phyloP scores from a whole-genome alignment of 2,113 vertebrate species.

The Chlamydotis undulata region DNA sequence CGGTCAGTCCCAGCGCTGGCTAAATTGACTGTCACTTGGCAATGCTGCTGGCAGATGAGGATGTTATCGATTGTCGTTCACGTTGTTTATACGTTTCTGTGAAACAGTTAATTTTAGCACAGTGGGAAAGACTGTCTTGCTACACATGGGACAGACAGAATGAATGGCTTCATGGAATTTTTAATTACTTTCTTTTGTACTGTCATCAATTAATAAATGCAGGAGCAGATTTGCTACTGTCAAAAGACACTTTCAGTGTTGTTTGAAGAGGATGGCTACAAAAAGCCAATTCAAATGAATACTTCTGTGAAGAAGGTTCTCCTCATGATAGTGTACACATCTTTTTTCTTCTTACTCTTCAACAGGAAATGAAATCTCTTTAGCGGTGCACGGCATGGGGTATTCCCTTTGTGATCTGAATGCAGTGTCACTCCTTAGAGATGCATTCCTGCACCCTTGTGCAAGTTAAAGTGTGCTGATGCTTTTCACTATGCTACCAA shows the following conservation, averaged over 20 bases:
- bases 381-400: neutral
- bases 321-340: neutral
- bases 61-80: neutral
- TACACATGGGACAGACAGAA: neutral
- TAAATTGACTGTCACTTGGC: neutral
- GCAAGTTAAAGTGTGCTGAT: neutral
- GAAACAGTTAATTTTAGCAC: conserved; percentile 32
- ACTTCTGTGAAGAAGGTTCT: neutral
- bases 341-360: neutral
- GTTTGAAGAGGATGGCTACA: neutral
- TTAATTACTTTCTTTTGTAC: conserved; percentile 24
- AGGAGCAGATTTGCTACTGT: neutral
- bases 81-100: neutral
- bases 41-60: neutral
- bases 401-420: neutral
- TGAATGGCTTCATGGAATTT: neutral
- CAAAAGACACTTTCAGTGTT: neutral
- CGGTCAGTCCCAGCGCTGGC: neutral
- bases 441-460: neutral
- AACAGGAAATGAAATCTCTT: neutral
- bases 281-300: neutral
- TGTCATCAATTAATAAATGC: conserved; percentile 9
- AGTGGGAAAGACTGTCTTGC: neutral
- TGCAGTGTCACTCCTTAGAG: neutral
- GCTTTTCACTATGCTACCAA: neutral